phyloP scores from a whole-genome alignment of 2,888 invertebrate genomes.

The Parapristionchus giblindavisi region DNA sequence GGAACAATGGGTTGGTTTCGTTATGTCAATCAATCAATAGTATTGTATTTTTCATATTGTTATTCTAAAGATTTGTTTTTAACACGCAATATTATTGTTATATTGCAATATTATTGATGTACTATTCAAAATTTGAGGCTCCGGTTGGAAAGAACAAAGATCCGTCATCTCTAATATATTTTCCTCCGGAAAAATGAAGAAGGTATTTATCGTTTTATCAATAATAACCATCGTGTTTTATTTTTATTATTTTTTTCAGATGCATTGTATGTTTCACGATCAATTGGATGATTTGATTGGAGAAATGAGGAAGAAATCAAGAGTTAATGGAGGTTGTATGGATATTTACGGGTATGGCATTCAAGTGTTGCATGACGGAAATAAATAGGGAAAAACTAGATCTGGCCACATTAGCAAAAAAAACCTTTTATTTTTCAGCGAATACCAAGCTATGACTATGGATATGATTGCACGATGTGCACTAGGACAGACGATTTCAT shows the following conservation, averaged over 20 bases:
- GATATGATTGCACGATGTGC: slow-evolving; percentile 60
- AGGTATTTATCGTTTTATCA: not conserved
- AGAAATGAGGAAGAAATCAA: not conserved
- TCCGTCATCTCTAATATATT: slow-evolving; percentile 5
- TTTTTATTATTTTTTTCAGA: not conserved
- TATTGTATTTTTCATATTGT: too few species aligned
- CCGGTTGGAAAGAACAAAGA: slow-evolving; percentile 8
- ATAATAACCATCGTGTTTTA: too few species aligned
- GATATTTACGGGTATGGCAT: slow-evolving; percentile 4
- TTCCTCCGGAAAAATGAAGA: slow-evolving; percentile 13
- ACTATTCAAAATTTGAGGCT: not conserved
- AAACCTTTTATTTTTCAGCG: slow-evolving; percentile 40
- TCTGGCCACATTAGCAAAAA: not conserved
- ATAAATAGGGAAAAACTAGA: not conserved
- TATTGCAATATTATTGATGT: not conserved
- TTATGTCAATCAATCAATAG: too few species aligned
- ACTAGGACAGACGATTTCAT: slow-evolving; percentile 43
- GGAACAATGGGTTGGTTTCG: not conserved
- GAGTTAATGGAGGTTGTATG: not conserved
- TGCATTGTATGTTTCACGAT: slow-evolving; percentile 15
- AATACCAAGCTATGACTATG: slow-evolving; percentile 60
- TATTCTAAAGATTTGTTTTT: not conserved
- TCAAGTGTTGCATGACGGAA: too few species aligned
- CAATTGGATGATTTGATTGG: not conserved
- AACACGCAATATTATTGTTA: not conserved